These are phyloP conservation scores for Eubasilissa regina DNA, from an alignment of 1,140 invertebrate species.

Conservation along the genomic window DNA sequence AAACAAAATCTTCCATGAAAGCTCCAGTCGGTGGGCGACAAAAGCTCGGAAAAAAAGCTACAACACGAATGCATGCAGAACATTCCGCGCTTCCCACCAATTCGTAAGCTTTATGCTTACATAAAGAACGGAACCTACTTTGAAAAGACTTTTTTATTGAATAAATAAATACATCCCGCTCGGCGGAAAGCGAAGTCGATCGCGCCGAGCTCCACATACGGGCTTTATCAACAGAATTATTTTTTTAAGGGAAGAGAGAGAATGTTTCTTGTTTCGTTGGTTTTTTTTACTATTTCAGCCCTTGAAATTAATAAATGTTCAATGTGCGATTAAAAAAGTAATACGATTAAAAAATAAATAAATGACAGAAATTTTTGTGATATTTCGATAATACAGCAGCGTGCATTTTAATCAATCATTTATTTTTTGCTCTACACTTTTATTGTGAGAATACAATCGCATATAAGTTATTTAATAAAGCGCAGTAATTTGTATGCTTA, in stretches of 20 bases:
- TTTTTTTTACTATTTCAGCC: neutral
- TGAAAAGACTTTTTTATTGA: conserved; percentile 55
- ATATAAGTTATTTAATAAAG: too few species aligned
- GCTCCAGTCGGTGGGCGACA: conserved; percentile 30
- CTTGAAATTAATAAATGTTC: neutral
- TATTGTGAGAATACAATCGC: too few species aligned
- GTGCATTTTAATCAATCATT: too few species aligned
- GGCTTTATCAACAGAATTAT: conserved; percentile 38
- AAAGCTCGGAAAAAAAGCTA: conserved; percentile 37
- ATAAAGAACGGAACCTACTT: conserved; percentile 56
- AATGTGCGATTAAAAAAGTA: too few species aligned
- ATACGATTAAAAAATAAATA: too few species aligned
- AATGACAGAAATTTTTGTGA: too few species aligned
- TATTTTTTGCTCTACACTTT: too few species aligned
- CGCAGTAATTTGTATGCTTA: too few species aligned
- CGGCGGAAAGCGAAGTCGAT: conserved; percentile 45
- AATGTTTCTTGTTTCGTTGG: conserved; percentile 6
- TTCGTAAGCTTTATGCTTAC: conserved; percentile 55
- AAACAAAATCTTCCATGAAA: conserved; percentile 53
- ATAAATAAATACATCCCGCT: conserved; percentile 53
- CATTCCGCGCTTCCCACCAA: conserved; percentile 46
- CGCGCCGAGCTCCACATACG: conserved; percentile 24
- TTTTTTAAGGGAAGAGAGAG: neutral
- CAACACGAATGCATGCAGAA: conserved; percentile 39
- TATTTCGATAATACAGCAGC: too few species aligned